Evolutionary conservation across 1,140 invertebrate genomes (phyloP), one percentile per base, ranked within the genome.

Genomic region (Glossosoma conforme): DNA sequence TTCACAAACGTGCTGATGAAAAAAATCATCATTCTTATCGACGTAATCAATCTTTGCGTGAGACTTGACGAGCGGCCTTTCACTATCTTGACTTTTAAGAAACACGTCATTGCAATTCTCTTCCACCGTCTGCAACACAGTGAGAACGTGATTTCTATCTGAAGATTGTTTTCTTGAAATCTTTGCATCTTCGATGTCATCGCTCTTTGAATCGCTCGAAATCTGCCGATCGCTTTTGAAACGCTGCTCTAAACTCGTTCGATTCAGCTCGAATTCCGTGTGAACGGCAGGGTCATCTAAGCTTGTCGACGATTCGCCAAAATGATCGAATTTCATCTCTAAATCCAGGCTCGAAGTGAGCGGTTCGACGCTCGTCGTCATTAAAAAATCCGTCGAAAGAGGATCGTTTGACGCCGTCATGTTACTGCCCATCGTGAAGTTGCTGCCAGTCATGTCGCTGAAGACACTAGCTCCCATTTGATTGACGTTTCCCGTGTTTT

Each of bases 1-100:
- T 65, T 92, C 88, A 14, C 72, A 74, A 37, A 92, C 76, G 55
- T 76, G 69, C 64, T 83, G 80, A 60, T 67, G 67, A 47, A 70
- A 65, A 49, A 67, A 69, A 38, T 66, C 64, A 25, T 8, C 2
- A n/a, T 32, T 49, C 46, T 10, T 25, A 49, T n/a, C 14, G 46
- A n/a, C 32, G 11, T 8, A 24, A 30, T 10, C 36, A 43, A 13
- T 43, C 24, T 35, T 51, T 17, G 20, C 5, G 13, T 5, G n/a
- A 18, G n/a, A 19, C 48, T 21, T 65, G n/a, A n/a, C n/a, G n/a
- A n/a, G n/a, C n/a, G n/a, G n/a, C n/a, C n/a, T n/a, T n/a, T n/a
- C n/a, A n/a, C n/a, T n/a, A n/a, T n/a, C n/a, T n/a, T n/a, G n/a
- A n/a, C n/a, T n/a, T n/a, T n/a, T n/a, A n/a, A n/a, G n/a, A n/a